Percentiles rank a stretch among this genome's conserved stretches.
These are phyloP conservation scores for Notocelia uddmanniana DNA, from an alignment of 2,888 invertebrate genomes.

Conservation along the genomic window DNA sequence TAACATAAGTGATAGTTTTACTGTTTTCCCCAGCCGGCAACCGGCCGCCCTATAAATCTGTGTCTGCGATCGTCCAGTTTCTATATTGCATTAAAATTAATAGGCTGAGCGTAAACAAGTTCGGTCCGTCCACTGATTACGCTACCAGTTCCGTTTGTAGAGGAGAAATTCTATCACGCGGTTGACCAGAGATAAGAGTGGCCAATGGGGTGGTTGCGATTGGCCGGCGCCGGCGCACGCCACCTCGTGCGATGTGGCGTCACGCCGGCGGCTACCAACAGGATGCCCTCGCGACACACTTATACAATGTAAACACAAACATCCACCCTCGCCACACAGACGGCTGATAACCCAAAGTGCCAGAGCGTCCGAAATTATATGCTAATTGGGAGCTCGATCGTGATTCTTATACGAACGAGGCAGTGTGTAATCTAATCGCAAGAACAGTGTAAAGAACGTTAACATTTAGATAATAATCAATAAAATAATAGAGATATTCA, in stretches of 20 bases:
- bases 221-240: slow-evolving; percentile 64
- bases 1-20: slow-evolving; percentile 23
- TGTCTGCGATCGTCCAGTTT: slow-evolving; percentile 28
- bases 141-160: slow-evolving; percentile 69
- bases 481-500: neutral
- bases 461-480: neutral
- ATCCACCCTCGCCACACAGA: slow-evolving; percentile 22
- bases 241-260: slow-evolving; percentile 80
- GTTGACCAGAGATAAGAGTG: slow-evolving; percentile 74
- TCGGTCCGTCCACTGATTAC: slow-evolving; percentile 32
- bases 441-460: slow-evolving; percentile 14
- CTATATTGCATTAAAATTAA: slow-evolving; percentile 43
- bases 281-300: slow-evolving; percentile 66
- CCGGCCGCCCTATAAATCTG: slow-evolving; percentile 39
- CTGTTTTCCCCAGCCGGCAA: slow-evolving; percentile 9
- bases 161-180: slow-evolving; percentile 81
- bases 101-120: slow-evolving; percentile 35
- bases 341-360: slow-evolving; percentile 30
- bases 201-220: slow-evolving; percentile 75
- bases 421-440: slow-evolving; percentile 8
- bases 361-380: slow-evolving; percentile 21
- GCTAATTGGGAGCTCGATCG: slow-evolving; percentile 13
- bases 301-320: slow-evolving; percentile 33
- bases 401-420: slow-evolving; percentile 7
- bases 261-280: slow-evolving; percentile 67